phyloP scores from a whole-genome alignment of 2,113 vertebrate species.

The Toxotes chatareus region DNA sequence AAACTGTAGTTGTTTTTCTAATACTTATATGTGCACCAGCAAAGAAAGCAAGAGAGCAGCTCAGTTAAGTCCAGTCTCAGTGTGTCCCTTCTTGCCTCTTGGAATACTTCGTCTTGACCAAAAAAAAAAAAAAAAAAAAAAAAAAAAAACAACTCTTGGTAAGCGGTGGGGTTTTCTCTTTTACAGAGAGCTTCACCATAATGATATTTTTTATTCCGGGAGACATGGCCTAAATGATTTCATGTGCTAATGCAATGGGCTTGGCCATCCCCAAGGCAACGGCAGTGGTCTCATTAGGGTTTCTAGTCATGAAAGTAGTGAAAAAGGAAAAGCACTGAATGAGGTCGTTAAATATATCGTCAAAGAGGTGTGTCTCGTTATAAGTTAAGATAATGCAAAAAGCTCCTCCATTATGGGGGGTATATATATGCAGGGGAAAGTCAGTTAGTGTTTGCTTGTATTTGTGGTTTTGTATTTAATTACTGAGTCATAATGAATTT shows the following conservation, averaged over 20 bases:
- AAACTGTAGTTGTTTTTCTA: background rate
- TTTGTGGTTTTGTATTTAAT: slow-evolving; percentile 59
- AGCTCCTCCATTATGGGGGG: slow-evolving; percentile 12
- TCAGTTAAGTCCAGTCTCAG: slow-evolving; percentile 7
- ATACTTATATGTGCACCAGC: background rate
- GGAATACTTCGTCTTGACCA: slow-evolving; percentile 2
- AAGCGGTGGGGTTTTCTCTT: slow-evolving; percentile 26
- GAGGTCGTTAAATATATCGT: slow-evolving; percentile 75
- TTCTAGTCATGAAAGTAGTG: slow-evolving; percentile 70
- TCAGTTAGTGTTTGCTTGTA: slow-evolving; percentile 32
- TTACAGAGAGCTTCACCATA: slow-evolving; percentile 47
- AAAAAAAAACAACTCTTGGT: background rate
- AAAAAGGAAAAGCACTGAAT: slow-evolving; percentile 64
- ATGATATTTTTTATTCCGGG: slow-evolving; percentile 67
- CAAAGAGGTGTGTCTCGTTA: slow-evolving; percentile 75
- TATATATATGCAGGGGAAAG: slow-evolving; percentile 18
- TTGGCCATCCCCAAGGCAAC: slow-evolving; percentile 66
- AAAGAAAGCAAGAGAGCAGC: background rate
- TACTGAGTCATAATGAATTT: slow-evolving; percentile 56
- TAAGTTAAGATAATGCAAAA: slow-evolving; percentile 63
- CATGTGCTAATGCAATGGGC: slow-evolving; percentile 71
- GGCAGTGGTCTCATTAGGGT: slow-evolving; percentile 75
- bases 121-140: slow-evolving; percentile 1
- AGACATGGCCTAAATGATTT: slow-evolving; percentile 72
- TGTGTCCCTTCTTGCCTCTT: background rate